These are phyloP conservation scores for Parascotia fuliginaria DNA, from an alignment of 2,888 invertebrate genomes.

Conservation along the genomic window DNA sequence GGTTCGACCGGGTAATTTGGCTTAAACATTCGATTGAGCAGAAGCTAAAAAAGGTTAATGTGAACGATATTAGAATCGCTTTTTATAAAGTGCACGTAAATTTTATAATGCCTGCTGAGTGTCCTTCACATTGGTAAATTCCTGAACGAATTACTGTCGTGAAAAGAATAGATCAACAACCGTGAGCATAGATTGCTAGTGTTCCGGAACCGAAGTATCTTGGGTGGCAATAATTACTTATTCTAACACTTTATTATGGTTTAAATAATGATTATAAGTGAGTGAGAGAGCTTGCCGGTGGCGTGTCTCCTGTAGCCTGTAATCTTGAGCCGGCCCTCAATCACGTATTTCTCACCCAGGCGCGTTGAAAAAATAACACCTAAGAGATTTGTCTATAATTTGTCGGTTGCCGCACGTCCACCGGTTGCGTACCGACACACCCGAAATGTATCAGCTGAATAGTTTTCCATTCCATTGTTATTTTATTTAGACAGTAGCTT, in stretches of 20 bases:
- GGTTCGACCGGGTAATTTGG: slow-evolving; percentile 57
- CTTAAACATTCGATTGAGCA: slow-evolving; percentile 55
- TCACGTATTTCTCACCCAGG: slow-evolving; percentile 84
- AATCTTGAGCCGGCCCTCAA: slow-evolving; percentile 82
- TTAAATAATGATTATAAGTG: slow-evolving; percentile 81
- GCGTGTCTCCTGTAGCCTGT: slow-evolving; percentile 77
- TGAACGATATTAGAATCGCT: slow-evolving; percentile 49
- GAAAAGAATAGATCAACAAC: slow-evolving; percentile 20
- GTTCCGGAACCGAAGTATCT: slow-evolving; percentile 31
- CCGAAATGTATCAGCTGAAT: slow-evolving; percentile 58
- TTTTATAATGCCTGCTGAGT: slow-evolving; percentile 41
- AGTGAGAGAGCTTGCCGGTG: slow-evolving; percentile 76
- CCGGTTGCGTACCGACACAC: slow-evolving; percentile 39
- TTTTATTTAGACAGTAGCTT: slow-evolving; percentile 74
- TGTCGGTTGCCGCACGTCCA: slow-evolving; percentile 72
- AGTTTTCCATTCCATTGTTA: slow-evolving; percentile 63
- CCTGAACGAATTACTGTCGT: slow-evolving; percentile 25
- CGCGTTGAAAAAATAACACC: slow-evolving; percentile 86
- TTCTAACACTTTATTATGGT: slow-evolving; percentile 81
- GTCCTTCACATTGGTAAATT: slow-evolving; percentile 31
- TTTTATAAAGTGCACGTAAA: slow-evolving; percentile 45
- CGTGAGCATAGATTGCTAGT: slow-evolving; percentile 36
- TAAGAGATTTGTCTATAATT: slow-evolving; percentile 84
- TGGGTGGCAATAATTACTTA: slow-evolving; percentile 79
- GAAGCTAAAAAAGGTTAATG: slow-evolving; percentile 59